Evolutionary conservation across 2,888 invertebrate species (phyloP), one percentile per base, ranked within the genome.

Genomic region (Bhutanitis thaidina): DNA sequence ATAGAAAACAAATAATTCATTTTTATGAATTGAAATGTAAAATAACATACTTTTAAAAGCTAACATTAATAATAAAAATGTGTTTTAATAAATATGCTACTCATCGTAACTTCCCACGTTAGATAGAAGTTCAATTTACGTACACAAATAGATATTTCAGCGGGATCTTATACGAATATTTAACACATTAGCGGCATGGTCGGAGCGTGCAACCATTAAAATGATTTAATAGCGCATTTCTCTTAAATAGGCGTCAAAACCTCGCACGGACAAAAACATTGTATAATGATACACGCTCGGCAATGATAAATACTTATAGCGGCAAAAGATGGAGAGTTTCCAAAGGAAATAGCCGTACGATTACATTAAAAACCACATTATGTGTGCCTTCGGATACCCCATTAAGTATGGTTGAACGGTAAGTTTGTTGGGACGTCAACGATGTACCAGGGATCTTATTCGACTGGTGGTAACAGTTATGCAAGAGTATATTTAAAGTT

Each of bases 401-500:
- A 41, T 32, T n/a, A 25, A n/a, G 20, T 32, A 1, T 41, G 1
- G 3, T 47, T 43, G 29, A 16, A 25, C 16, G 37, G 38, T 13
- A 5, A 10, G 8, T 43, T 44, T 34, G 41, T 43, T 34, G 25
- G 48, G 38, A 50, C 14, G 35, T 44, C 41, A 51, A 36, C 38
- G 49, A 32, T 41, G 25, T 50, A 25, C 29, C 44, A 53, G 48
- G 47, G 65, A 3, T 68, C 71, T 54, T 12, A 12, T 48, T 52
- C 59, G 27, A 48, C 27, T 71, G 70, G 76, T 56, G 44, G 15
- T 49, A 55, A 54, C 57, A 53, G 54, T 59, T 57, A 64, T 66
- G 62, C 66, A 67, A 59, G 59, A 61, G 61, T 65, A 63, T 67
- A 60, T 61, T 65, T 61, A 49, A 53, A 59, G 56, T 62, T 58